Evolutionary conservation across 35 echinoderm and acorn worm genomes (phyloP).

Genomic region (Chiridota heheva): DNA sequence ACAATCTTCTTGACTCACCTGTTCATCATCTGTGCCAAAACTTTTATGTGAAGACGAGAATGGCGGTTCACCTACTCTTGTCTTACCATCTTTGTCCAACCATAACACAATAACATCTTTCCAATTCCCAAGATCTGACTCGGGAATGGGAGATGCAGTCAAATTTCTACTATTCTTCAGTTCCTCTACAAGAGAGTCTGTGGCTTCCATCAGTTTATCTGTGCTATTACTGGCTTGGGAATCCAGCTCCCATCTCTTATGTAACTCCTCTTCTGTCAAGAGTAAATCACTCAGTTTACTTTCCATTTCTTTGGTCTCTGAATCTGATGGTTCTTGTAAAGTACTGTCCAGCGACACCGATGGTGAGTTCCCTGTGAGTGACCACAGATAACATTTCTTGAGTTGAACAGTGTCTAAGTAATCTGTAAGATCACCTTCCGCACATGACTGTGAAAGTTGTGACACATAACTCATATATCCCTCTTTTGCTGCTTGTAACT

Average conservation of each 20-base stretch:
- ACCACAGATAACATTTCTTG: slow-evolving; percentile 90
- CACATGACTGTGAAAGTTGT: slow-evolving; percentile 59
- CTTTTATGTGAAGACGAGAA: too few species aligned
- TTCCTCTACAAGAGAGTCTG: slow-evolving; percentile 56
- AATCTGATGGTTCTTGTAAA: not conserved
- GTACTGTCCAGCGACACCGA: slow-evolving; percentile 23
- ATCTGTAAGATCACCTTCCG: slow-evolving; percentile 62
- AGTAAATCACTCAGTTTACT: slow-evolving; percentile 24
- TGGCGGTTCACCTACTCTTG: not conserved
- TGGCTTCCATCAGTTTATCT: slow-evolving; percentile 74
- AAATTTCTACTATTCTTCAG: slow-evolving; percentile 45
- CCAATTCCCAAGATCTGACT: slow-evolving; percentile 67
- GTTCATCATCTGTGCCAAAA: too few species aligned
- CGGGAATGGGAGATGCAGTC: slow-evolving; percentile 29
- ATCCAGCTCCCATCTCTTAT: slow-evolving; percentile 46
- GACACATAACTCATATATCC: slow-evolving; percentile 87
- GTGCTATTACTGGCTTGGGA: slow-evolving; percentile 67
- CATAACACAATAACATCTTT: slow-evolving; percentile 88
- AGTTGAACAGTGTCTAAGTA: slow-evolving; percentile 67
- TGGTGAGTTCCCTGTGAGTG: slow-evolving; percentile 43
- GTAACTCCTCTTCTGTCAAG: slow-evolving; percentile 40
- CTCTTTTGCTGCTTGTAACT: slow-evolving; percentile 30
- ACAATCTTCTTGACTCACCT: too few species aligned
- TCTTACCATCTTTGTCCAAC: slow-evolving; percentile 54
- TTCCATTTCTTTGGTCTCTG: slow-evolving; percentile 44